Conservation (phyloP, 2,113 vertebrate genomes). For the Ceratotherium simum region DNA sequence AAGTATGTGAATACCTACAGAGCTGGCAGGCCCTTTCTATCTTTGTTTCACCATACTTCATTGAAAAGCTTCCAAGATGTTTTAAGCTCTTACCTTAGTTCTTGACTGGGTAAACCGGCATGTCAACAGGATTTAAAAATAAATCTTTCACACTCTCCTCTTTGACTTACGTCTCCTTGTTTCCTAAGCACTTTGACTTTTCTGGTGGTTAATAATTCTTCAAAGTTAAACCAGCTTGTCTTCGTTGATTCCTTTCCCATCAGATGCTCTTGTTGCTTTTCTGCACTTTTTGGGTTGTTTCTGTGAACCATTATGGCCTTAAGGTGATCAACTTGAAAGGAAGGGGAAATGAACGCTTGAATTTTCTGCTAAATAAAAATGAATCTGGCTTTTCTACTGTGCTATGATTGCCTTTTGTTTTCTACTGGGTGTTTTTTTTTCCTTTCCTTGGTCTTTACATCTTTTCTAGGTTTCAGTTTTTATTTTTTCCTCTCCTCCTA, state of each 20-base stretch:
- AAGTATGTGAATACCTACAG: neutral
- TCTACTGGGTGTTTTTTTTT: slow-evolving; percentile 46
- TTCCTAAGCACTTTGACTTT: slow-evolving; percentile 79
- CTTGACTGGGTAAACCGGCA: slow-evolving; percentile 70
- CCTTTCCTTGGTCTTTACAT: slow-evolving; percentile 50
- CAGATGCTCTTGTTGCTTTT: slow-evolving; percentile 46
- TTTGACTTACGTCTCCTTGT: slow-evolving; percentile 60
- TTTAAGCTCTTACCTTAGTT: slow-evolving; percentile 79
- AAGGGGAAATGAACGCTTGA: slow-evolving; percentile 55
- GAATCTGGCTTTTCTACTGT: slow-evolving; percentile 34
- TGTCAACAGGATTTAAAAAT: slow-evolving; percentile 73
- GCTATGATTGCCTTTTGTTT: slow-evolving; percentile 4
- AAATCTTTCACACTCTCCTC: slow-evolving; percentile 62
- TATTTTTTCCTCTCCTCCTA: neutral
- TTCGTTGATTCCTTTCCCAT: slow-evolving; percentile 74
- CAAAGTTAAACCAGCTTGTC: slow-evolving; percentile 66
- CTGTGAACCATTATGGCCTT: slow-evolving; percentile 63
- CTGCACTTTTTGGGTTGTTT: slow-evolving; percentile 47
- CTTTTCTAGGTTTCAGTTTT: neutral
- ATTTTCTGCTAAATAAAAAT: slow-evolving; percentile 62
- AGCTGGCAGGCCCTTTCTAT: slow-evolving; percentile 55
- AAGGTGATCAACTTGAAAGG: slow-evolving; percentile 73
- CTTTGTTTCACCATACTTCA: slow-evolving; percentile 55
- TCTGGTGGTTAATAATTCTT: slow-evolving; percentile 74
- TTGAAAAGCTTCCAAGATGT: slow-evolving; percentile 71